Percentiles rank a stretch among this genome's conserved stretches.
Conservation (phyloP, 2,797 vertebrate species). For the Melanotaenia boesemani region DNA sequence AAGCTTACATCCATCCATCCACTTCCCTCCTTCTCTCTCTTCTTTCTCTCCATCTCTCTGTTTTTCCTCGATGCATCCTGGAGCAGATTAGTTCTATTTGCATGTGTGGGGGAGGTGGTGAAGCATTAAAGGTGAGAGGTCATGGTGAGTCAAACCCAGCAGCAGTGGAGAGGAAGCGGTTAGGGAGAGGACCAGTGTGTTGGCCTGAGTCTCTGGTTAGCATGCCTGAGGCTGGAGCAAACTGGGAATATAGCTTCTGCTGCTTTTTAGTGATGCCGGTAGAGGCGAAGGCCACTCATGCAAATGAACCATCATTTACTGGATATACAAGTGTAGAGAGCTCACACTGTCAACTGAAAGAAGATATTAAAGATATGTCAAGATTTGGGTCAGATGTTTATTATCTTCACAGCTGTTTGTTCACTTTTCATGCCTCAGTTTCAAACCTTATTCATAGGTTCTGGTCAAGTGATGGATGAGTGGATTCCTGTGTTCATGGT, state of each 20-base stretch:
- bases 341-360: conserved; percentile 43
- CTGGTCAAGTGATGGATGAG: conserved; percentile 2
- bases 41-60: conserved; percentile 58
- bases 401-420: background rate
- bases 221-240: conserved; percentile 74
- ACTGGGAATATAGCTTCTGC: conserved; percentile 75
- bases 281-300: conserved; percentile 72
- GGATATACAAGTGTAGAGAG: conserved; percentile 45
- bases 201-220: conserved; percentile 81
- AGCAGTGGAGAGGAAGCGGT: conserved; percentile 75
- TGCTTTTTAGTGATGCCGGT: conserved; percentile 59
- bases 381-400: conserved; percentile 15
- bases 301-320: conserved; percentile 75
- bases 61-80: conserved; percentile 63
- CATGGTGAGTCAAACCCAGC: conserved; percentile 82
- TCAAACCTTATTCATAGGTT: background rate
- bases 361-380: conserved; percentile 41
- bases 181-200: conserved; percentile 76
- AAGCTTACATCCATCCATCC: conserved; percentile 54
- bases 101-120: conserved; percentile 85
- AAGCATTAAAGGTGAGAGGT: conserved; percentile 77
- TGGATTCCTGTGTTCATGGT: background rate
- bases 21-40: conserved; percentile 52
- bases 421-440: conserved; percentile 14
- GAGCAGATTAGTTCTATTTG: conserved; percentile 78